phyloP scores from a whole-genome alignment of 2,797 vertebrate species.

The Amblyraja radiata region DNA sequence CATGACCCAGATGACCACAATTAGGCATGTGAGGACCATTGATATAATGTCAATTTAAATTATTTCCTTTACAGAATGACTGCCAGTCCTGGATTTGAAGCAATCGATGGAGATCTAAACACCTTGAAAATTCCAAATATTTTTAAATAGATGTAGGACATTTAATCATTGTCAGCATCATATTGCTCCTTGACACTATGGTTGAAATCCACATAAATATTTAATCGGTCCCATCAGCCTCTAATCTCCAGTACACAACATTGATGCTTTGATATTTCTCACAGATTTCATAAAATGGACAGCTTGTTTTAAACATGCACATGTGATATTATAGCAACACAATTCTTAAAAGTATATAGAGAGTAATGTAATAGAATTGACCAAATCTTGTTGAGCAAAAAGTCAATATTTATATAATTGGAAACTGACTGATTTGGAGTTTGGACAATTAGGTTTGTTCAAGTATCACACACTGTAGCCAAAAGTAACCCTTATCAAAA shows the following conservation, averaged over 20 bases:
- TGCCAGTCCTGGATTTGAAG: slow-evolving; percentile 44
- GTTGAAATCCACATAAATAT: slow-evolving; percentile 54
- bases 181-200: slow-evolving; percentile 42
- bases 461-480: not conserved
- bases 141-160: slow-evolving; percentile 46
- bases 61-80: not conserved
- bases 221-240: slow-evolving; percentile 51
- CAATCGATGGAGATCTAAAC: slow-evolving; percentile 46
- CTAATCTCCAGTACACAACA: slow-evolving; percentile 48
- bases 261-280: slow-evolving; percentile 38
- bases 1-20: not conserved
- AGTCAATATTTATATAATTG: not conserved
- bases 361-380: not conserved
- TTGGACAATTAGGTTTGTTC: not conserved
- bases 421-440: not conserved
- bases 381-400: not conserved
- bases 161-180: slow-evolving; percentile 56
- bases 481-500: not conserved
- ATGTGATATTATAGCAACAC: not conserved
- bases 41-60: slow-evolving; percentile 23
- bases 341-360: not conserved
- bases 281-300: not conserved
- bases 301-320: not conserved
- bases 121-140: slow-evolving; percentile 51
- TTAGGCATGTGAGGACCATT: not conserved